These are phyloP conservation scores for Oxyscelio sp. DNA, from an alignment of 2,888 invertebrate genomes.

Conservation along the genomic window DNA sequence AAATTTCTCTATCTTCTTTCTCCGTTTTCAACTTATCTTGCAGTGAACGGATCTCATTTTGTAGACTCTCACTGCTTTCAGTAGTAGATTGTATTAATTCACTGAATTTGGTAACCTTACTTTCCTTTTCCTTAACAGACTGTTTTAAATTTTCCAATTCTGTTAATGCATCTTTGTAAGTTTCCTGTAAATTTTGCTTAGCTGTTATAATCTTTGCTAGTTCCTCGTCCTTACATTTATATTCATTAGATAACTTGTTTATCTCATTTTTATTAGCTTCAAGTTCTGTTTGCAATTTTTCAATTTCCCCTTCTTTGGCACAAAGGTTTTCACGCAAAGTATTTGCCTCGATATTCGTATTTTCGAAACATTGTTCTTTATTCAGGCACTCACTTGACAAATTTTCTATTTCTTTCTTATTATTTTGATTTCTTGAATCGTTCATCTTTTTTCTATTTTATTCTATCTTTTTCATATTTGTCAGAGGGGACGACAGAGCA, in stretches of 20 bases:
- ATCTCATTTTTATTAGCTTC: conserved; percentile 76
- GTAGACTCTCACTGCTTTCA: conserved; percentile 81
- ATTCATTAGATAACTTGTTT: conserved; percentile 44
- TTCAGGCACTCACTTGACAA: conserved; percentile 78
- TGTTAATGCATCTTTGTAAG: conserved; percentile 39
- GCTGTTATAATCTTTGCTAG: conserved; percentile 57
- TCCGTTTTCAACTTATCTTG: conserved; percentile 89
- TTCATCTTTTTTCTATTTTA: too few species aligned
- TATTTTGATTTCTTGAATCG: too few species aligned
- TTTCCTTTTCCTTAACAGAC: conserved; percentile 50
- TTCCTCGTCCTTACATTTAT: conserved; percentile 60
- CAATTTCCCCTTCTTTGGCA: conserved; percentile 73
- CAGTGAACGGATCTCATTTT: conserved; percentile 77
- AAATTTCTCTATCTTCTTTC: conserved; percentile 89
- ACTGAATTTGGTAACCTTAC: conserved; percentile 72
- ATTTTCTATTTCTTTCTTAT: conserved; percentile 72
- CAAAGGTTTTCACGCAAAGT: conserved; percentile 77
- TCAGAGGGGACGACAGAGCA: conserved; percentile 12
- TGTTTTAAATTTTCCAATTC: conserved; percentile 42
- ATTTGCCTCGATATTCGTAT: conserved; percentile 72
- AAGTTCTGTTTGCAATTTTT: conserved; percentile 76
- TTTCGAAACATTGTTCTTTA: conserved; percentile 69
- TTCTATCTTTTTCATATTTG: neutral
- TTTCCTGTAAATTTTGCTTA: conserved; percentile 64
- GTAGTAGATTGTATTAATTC: conserved; percentile 89